Percentiles rank a stretch among this genome's conserved stretches.
phyloP scores from a whole-genome alignment of 2,797 vertebrate species.

The Poecilia picta region DNA sequence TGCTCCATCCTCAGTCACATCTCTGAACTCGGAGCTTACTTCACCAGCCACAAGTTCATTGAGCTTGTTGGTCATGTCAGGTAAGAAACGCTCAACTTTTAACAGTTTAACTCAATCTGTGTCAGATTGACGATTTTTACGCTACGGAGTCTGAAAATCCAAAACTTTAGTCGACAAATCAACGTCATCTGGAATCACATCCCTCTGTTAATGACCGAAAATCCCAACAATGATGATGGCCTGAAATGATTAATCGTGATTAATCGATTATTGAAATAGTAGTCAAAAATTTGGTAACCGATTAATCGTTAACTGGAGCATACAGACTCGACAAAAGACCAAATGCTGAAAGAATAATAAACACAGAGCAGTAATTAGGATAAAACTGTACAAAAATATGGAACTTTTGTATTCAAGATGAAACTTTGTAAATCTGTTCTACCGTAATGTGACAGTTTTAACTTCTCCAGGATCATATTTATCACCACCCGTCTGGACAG shows the following conservation, averaged over 20 bases:
- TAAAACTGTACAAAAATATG: too few relatives aligned
- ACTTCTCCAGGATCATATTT: too few relatives aligned
- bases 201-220: background rate
- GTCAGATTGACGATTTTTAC: background rate
- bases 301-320: too few relatives aligned
- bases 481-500: too few relatives aligned
- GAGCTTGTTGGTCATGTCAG: constrained; percentile 96
- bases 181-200: background rate
- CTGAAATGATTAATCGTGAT: background rate
- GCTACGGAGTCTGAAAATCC: background rate
- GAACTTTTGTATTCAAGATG: background rate
- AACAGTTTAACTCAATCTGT: background rate
- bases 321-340: too few relatives aligned
- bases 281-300: too few relatives aligned
- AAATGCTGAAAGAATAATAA: too few relatives aligned
- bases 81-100: constrained; percentile 64
- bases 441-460: background rate
- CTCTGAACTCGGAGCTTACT: constrained; percentile 94
- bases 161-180: background rate
- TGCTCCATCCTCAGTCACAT: constrained; percentile 94
- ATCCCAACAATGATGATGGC: too few relatives aligned
- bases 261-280: too few relatives aligned
- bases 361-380: too few relatives aligned
- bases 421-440: background rate
- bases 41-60: constrained; percentile 98